Conservation (phyloP, 2,888 invertebrate species). For the Gastrophysa polygoni region DNA sequence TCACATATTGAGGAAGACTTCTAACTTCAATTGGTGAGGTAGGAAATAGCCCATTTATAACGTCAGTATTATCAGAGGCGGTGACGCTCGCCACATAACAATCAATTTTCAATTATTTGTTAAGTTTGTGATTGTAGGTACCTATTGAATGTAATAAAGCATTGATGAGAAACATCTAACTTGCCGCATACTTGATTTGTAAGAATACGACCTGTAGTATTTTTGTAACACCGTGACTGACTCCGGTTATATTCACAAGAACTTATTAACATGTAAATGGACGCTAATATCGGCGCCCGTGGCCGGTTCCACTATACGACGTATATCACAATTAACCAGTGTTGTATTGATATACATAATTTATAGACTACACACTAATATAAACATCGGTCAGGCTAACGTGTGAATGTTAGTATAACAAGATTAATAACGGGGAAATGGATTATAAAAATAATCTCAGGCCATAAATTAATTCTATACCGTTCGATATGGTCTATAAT, state of each 20-base stretch:
- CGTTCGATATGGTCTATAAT: slow-evolving; percentile 13
- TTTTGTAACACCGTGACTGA: slow-evolving; percentile 15
- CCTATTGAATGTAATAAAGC: neutral
- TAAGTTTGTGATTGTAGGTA: slow-evolving; percentile 13
- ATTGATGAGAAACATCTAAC: neutral
- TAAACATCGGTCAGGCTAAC: slow-evolving; percentile 36
- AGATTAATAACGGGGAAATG: slow-evolving; percentile 30
- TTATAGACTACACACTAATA: slow-evolving; percentile 44
- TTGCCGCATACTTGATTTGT: neutral
- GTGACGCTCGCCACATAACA: too few species aligned
- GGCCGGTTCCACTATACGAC: slow-evolving; percentile 39
- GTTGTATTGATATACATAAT: slow-evolving; percentile 49
- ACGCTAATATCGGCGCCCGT: slow-evolving; percentile 43
- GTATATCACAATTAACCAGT: slow-evolving; percentile 50
- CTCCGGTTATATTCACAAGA: slow-evolving; percentile 16
- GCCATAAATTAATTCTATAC: slow-evolving; percentile 21
- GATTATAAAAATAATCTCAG: slow-evolving; percentile 23
- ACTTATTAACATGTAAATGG: slow-evolving; percentile 43
- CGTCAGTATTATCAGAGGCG: too few species aligned
- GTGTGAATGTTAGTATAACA: slow-evolving; percentile 27
- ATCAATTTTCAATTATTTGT: neutral
- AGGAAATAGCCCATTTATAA: too few species aligned
- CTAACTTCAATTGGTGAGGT: slow-evolving; percentile 37
- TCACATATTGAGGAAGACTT: slow-evolving; percentile 39
- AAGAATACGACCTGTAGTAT: neutral